Evolutionary conservation across 2,113 vertebrate species (phyloP).

Genomic region (Nycticebus coucang): DNA sequence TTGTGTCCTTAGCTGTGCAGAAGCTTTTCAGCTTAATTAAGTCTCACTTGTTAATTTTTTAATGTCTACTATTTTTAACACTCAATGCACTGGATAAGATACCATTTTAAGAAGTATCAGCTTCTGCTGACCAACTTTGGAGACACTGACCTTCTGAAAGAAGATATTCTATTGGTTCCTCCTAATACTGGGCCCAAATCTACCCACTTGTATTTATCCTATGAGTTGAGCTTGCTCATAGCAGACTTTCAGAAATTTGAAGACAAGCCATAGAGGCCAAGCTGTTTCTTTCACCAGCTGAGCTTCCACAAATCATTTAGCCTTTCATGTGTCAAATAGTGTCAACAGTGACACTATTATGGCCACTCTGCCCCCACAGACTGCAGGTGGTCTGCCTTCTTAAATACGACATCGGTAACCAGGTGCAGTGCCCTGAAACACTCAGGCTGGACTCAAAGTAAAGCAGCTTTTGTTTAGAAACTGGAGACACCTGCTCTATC

Average conservation of each 20-base stretch:
- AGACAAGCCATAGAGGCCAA: background rate
- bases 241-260: background rate
- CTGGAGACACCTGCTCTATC: background rate
- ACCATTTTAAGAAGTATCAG: constrained; percentile 1
- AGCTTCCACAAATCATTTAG: background rate
- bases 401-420: background rate
- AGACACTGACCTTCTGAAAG: background rate
- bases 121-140: background rate
- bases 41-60: too few relatives aligned
- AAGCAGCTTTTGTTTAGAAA: background rate
- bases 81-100: background rate
- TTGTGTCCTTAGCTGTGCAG: too few relatives aligned
- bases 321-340: background rate
- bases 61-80: background rate
- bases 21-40: too few relatives aligned
- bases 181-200: background rate
- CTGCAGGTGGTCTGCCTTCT: background rate
- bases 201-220: background rate
- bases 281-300: background rate
- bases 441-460: background rate
- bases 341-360: background rate
- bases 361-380: background rate
- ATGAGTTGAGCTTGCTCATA: background rate
- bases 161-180: background rate
- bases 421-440: background rate